Base-by-base conservation (phyloP, 2,797 vertebrate species). In the Pseudochaenichthys georgianus region DNA sequence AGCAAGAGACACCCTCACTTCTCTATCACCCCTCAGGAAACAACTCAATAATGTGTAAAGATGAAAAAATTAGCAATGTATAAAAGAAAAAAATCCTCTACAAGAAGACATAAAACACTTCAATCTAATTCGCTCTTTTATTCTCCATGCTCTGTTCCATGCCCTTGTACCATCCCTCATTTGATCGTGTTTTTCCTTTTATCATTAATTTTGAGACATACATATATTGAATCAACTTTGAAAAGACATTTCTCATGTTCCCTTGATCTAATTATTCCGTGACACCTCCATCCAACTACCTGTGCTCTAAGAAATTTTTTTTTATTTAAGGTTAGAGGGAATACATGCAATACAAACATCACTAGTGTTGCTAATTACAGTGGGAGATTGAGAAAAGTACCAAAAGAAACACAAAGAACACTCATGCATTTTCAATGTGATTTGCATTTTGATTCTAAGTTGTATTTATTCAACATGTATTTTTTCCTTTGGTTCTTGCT, bases 361-460 rank as follows among this genome's bases (percentile, higher is more conserved):
- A 80, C 67, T 62, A 53, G 23, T 82, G 82, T 71, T 82, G 78
- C 90, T 94, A 93, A 94, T 93, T 93, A 89, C 89, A 92, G 87
- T 73, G 73, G 54, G 70, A 82, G 74, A 88, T 85, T 84, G 57
- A 73, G 82, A 88, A 88, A 75, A 19, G 46, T 60, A 75, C 47
- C 1, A 58, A 61, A 73, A 34, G 23, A 51, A 77, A 65, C 17
- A 61, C 76, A 76, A 59, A 75, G 58, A 86, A 70, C 48, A 57
- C 59, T 83, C 46, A 21, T 79, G 75, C 70, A 81, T 88, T 92
- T 93, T 91, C 75, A 91, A 74, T 87, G 68, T 80, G 65, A 93
- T 95, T 94, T 88, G 90, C 93, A 94, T 94, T 94, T 93, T 84
- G 78, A 93, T 93, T 94, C 80, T 34, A 48, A 65, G n/a, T 62